Evolutionary conservation across 2,113 vertebrate genomes (phyloP).

Genomic region (Cettia cetti): DNA sequence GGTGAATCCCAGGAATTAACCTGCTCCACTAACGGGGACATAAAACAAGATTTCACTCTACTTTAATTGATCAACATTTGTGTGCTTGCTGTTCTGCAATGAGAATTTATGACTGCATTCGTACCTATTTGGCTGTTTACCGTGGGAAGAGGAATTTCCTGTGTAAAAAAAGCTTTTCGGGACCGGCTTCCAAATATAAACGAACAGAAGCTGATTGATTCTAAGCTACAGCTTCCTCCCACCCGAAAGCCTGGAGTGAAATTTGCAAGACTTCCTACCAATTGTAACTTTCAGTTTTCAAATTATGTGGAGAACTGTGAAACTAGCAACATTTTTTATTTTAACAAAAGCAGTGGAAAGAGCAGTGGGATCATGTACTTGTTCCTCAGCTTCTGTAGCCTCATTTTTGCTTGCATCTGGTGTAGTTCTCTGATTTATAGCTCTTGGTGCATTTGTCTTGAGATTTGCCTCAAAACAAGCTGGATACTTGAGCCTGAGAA

Average conservation of each 20-base stretch:
- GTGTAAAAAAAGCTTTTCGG: not conserved
- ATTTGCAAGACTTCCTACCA: not conserved
- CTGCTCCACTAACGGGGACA: not conserved
- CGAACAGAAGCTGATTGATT: not conserved
- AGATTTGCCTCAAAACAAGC: not conserved
- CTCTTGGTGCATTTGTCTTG: not conserved
- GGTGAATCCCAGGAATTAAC: not conserved
- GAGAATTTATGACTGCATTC: not conserved
- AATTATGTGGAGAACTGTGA: not conserved
- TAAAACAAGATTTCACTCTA: not conserved
- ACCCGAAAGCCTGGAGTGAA: not conserved
- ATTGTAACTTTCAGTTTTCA: not conserved
- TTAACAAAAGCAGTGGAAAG: not conserved
- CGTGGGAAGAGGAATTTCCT: not conserved
- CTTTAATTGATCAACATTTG: not conserved
- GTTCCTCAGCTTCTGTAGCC: not conserved
- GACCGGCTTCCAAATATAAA: not conserved
- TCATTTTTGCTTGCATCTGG: not conserved
- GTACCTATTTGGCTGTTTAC: not conserved
- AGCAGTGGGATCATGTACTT: not conserved
- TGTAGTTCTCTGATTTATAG: not conserved
- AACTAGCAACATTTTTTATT: not conserved
- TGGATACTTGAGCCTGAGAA: not conserved
- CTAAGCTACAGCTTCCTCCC: not conserved
- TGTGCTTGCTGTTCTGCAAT: not conserved